Base-by-base conservation (phyloP, 1,140 invertebrate genomes). In the Bombus turneri region DNA sequence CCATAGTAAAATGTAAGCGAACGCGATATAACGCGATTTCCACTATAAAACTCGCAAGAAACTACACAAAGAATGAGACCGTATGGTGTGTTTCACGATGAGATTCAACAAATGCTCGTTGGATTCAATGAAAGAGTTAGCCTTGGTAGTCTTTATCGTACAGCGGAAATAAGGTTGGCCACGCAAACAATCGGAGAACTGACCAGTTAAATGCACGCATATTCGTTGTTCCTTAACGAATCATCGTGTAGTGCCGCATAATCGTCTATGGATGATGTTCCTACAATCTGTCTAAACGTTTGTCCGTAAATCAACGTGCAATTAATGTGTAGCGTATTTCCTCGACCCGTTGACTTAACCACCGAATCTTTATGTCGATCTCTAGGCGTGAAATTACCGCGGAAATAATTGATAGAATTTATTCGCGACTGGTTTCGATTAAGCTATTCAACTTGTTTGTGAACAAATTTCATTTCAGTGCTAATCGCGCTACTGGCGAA, bases 131-230 rank as follows among this genome's bases (percentile, higher is more conserved):
- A 82, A 83, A 82, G 73, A 81, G 69, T 71, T 34, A 71, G 68
- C 66, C 83, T 82, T 76, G 86, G 81, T 83, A 72, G 73, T 82
- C 66, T 88, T 87, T 77, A 78, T 89, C 81, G 87, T 86, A 59
- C 79, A 81, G 73, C 88, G 85, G 87, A 90, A 89, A 89, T 75
- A 87, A 88, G 87, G 76, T 88, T 86, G 80, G 87, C 87, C 74
- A 89, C 76, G 81, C 78, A 86, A 89, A 86, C 47, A 66, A 72
- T 83, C 81, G 59, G 57, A 53, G 66, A 25, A 9, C 47, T 47
- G 78, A 34, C 31, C 43, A 28, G 53, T 39, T 66, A 64, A 85
- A 68, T 75, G 43, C 53, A 62, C 75, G 62, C 43, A 68, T 59
- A 34, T 59, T 62, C 62, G 79, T 66, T 64, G 62, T 64, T 86